Conservation (phyloP, 2,113 vertebrate genomes). For the Pavo muticus region DNA sequence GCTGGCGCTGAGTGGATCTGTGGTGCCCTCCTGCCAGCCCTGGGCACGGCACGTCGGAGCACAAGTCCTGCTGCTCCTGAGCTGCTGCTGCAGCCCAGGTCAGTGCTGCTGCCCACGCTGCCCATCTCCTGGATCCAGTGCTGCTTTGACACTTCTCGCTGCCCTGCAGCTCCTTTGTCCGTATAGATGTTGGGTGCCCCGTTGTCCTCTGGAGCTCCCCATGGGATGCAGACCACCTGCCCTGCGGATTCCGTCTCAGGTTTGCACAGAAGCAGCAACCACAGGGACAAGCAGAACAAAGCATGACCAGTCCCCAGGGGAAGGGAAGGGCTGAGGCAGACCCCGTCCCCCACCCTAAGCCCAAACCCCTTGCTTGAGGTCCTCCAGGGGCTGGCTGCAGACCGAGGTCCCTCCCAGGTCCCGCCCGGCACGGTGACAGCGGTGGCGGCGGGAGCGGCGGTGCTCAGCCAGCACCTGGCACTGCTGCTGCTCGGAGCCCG, state of each 20-base stretch:
- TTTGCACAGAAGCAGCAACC: not conserved
- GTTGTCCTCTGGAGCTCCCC: not conserved
- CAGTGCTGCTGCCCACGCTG: rapidly evolving
- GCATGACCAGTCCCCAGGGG: rapidly evolving
- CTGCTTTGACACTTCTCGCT: rapidly evolving
- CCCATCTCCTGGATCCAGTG: rapidly evolving
- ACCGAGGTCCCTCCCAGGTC: not conserved
- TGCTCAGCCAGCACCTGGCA: rapidly evolving
- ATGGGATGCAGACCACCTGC: not conserved
- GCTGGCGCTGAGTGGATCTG: rapidly evolving
- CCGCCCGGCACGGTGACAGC: not conserved
- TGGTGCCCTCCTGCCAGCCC: not conserved
- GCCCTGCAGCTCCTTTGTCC: not conserved
- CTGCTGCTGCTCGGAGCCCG: not conserved
- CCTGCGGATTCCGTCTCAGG: not conserved
- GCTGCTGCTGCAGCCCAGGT: rapidly evolving
- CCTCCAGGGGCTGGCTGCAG: not conserved
- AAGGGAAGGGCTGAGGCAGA: not conserved
- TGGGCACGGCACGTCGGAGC: rapidly evolving
- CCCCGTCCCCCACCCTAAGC: no score
- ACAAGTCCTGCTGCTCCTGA: rapidly evolving
- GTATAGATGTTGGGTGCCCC: rapidly evolving
- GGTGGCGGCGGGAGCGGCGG: not conserved
- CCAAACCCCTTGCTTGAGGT: not conserved
- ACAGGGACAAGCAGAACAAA: rapidly evolving